Conservation (phyloP, 1,140 invertebrate genomes). For the Vollenhovia emeryi region DNA sequence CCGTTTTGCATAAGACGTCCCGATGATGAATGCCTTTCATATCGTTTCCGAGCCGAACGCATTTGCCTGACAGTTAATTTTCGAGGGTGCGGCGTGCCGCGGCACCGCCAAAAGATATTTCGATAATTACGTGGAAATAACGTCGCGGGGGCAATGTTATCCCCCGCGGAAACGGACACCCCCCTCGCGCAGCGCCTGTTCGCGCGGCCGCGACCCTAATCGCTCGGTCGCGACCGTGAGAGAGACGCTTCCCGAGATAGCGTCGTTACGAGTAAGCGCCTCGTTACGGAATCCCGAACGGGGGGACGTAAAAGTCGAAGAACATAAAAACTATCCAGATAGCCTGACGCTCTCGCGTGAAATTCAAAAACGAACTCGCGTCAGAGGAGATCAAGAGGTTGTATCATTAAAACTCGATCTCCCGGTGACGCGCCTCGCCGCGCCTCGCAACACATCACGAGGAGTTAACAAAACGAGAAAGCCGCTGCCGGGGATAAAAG, state of each 20-base stretch:
- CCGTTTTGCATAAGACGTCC: constrained; percentile 81
- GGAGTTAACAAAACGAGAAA: constrained; percentile 57
- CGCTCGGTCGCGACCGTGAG: background rate
- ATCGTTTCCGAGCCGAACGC: constrained; percentile 46
- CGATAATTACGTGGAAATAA: background rate
- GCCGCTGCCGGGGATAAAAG: constrained; percentile 67
- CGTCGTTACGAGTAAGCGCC: constrained; percentile 45
- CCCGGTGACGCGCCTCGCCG: background rate
- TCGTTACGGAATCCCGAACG: constrained; percentile 32
- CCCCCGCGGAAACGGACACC: background rate
- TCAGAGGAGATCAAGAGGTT: constrained; percentile 22
- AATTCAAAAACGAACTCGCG: constrained; percentile 38
- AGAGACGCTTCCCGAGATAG: constrained; percentile 36
- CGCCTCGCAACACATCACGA: constrained; percentile 40
- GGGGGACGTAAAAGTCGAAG: constrained; percentile 26
- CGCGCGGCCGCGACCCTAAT: constrained; percentile 11
- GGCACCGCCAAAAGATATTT: constrained; percentile 17
- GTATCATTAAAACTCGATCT: constrained; percentile 61
- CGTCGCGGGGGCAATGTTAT: background rate
- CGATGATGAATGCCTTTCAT: constrained; percentile 69
- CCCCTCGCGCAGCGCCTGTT: too few species aligned
- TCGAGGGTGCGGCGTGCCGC: background rate
- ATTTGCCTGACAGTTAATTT: constrained; percentile 35
- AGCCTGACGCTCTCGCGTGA: constrained; percentile 19
- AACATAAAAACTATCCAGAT: constrained; percentile 25